These are phyloP conservation scores for Luehdorfia chinensis DNA, from an alignment of 1,140 invertebrate species.

Conservation along the genomic window DNA sequence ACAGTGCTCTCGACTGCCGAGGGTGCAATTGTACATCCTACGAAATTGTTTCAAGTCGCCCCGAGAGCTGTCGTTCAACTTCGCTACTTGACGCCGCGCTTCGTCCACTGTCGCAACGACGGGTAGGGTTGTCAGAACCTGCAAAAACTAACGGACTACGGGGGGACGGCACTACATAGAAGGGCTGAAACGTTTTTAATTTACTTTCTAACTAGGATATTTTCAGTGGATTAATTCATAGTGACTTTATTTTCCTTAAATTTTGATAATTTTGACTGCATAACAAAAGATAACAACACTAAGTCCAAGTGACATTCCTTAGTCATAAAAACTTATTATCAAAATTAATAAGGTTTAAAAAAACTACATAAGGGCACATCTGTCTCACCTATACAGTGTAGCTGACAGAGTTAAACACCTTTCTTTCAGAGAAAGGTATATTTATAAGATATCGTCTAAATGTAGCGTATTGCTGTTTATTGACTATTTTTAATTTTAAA, in stretches of 20 bases:
- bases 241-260: background rate
- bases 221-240: background rate
- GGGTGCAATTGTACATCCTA: conserved; percentile 39
- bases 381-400: too few species aligned
- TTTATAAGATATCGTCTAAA: too few species aligned
- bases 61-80: conserved; percentile 31
- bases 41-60: conserved; percentile 49
- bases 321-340: too few species aligned
- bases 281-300: background rate
- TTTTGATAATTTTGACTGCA: background rate
- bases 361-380: too few species aligned
- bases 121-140: conserved; percentile 9
- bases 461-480: too few species aligned
- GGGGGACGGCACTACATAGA: background rate
- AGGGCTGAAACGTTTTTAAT: background rate
- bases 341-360: too few species aligned
- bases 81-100: conserved; percentile 20
- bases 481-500: too few species aligned
- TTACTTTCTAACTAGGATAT: background rate
- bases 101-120: background rate
- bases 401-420: too few species aligned
- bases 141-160: conserved; percentile 11
- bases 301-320: background rate
- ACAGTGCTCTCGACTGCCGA: conserved; percentile 47
- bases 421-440: too few species aligned